phyloP scores from a whole-genome alignment of 2,797 vertebrate species.

The Falco biarmicus region DNA sequence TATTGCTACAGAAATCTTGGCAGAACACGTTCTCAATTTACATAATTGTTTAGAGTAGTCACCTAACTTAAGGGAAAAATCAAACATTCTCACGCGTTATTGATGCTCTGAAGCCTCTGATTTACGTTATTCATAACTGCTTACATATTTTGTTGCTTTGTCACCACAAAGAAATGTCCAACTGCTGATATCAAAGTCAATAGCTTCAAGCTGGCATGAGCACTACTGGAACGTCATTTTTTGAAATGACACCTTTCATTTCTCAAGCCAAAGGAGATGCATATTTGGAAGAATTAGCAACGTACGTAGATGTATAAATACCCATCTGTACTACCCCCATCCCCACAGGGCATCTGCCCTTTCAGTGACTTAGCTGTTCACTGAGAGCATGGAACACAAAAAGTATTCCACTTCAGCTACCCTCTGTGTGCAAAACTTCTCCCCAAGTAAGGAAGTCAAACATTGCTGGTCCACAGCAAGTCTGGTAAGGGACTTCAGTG shows the following conservation, averaged over 20 bases:
- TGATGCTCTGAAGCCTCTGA: not conserved
- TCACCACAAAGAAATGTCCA: not conserved
- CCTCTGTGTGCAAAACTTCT: rapidly evolving
- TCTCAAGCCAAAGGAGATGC: not conserved
- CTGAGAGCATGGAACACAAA: not conserved
- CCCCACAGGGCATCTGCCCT: not conserved
- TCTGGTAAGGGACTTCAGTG: not conserved
- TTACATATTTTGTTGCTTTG: not conserved
- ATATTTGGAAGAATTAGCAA: not conserved
- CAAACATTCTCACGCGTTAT: not conserved
- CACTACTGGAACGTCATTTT: not conserved
- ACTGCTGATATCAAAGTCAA: not conserved
- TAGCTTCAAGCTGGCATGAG: not conserved
- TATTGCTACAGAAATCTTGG: conserved; percentile 25
- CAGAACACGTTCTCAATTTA: conserved; percentile 36
- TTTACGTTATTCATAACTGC: not conserved
- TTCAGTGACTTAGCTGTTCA: not conserved
- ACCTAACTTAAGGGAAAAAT: not conserved
- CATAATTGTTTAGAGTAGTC: conserved; percentile 3
- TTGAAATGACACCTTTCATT: not conserved
- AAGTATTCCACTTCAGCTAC: not conserved
- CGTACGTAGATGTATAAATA: not conserved
- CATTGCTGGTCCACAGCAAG: not conserved
- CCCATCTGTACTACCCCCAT: not conserved
- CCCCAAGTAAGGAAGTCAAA: not conserved